phyloP scores from a whole-genome alignment of 2,797 vertebrate genomes.

The Spatula clypeata region DNA sequence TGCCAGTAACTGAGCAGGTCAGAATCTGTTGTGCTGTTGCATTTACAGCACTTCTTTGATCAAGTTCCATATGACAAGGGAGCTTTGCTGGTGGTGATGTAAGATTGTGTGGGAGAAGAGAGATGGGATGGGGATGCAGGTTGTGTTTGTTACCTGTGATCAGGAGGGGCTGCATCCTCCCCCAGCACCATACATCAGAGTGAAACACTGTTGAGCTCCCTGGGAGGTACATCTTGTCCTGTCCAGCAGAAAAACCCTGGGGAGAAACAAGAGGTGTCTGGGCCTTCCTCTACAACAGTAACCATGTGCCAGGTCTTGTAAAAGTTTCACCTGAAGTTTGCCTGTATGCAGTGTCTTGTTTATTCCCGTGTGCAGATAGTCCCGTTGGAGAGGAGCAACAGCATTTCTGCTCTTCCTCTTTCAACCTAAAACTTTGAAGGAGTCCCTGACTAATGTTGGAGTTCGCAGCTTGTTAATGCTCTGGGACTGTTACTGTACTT shows the following conservation, averaged over 20 bases:
- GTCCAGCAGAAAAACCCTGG: neutral
- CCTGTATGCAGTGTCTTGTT: neutral
- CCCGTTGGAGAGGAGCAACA: neutral
- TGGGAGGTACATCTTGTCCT: neutral
- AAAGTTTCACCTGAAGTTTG: neutral
- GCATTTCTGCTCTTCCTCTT: neutral
- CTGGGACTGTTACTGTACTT: neutral
- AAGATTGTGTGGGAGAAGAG: neutral
- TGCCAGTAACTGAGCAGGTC: neutral
- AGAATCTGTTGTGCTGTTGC: neutral
- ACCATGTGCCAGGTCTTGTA: neutral
- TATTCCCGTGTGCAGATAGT: neutral
- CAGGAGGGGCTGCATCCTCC: neutral
- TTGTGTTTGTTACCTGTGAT: neutral
- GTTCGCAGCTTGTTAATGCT: neutral
- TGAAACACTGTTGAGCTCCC: fast-evolving
- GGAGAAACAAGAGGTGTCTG: neutral
- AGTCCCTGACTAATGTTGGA: neutral
- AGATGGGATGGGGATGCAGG: neutral
- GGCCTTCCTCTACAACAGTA: neutral
- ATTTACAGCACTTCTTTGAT: neutral
- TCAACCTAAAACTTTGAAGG: neutral
- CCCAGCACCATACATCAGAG: neutral
- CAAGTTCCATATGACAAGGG: neutral
- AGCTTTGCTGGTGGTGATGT: neutral